These are phyloP conservation scores for Gnathonemus longibarbis DNA, from an alignment of 2,113 vertebrate genomes.

Conservation along the genomic window DNA sequence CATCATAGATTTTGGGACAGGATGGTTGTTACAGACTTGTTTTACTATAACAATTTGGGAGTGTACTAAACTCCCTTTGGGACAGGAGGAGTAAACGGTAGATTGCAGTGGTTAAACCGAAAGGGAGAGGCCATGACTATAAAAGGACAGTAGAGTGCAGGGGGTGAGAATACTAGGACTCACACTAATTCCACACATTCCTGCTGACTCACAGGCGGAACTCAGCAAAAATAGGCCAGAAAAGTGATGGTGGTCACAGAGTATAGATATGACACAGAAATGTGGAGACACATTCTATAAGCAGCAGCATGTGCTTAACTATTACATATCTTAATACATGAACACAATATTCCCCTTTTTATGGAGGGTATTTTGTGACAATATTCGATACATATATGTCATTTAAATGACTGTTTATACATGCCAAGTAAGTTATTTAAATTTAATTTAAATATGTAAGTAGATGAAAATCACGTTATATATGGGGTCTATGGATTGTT, in stretches of 20 bases:
- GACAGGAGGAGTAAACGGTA: not conserved
- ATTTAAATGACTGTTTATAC: not conserved
- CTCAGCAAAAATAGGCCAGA: conserved; percentile 21
- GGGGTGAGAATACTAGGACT: conserved; percentile 44
- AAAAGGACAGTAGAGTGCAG: conserved; percentile 54
- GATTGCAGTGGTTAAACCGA: conserved; percentile 29
- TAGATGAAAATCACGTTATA: not conserved
- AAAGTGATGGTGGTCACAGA: not conserved
- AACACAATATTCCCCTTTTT: not conserved
- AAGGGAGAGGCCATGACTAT: conserved; percentile 48
- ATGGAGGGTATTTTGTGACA: not conserved
- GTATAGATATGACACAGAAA: not conserved
- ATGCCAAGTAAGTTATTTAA: not conserved
- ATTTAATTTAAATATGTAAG: not conserved
- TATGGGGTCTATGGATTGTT: not conserved
- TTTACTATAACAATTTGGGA: not conserved
- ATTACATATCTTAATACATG: not conserved
- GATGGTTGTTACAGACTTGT: not conserved
- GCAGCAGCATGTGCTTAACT: conserved; percentile 4
- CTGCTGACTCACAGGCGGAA: conserved; percentile 51
- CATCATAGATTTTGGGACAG: not conserved
- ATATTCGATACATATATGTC: not conserved
- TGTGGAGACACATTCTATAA: conserved; percentile 21
- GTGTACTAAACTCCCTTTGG: not conserved
- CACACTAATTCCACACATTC: conserved; percentile 60